Percentiles rank a stretch among this genome's conserved stretches.
These are phyloP conservation scores for Sebastes kiyomatsui DNA, from an alignment of 2,797 vertebrate species.

Conservation along the genomic window DNA sequence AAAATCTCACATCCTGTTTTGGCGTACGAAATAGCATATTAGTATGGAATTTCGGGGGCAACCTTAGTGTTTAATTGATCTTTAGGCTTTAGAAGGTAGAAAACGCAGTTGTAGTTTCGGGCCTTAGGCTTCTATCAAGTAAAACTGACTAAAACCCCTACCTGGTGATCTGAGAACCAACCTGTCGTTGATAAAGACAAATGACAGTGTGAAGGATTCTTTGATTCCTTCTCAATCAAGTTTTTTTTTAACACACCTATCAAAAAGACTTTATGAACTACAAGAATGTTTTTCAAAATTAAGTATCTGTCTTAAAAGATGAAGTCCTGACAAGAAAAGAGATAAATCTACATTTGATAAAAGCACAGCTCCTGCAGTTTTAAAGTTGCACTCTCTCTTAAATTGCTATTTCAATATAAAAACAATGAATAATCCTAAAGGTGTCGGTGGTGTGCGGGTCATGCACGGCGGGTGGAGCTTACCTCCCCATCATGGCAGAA, in stretches of 20 bases:
- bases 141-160: background rate
- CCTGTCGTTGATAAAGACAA: background rate
- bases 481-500: conserved; percentile 88
- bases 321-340: background rate
- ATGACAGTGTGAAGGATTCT: too few relatives aligned
- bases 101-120: background rate
- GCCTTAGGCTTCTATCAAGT: background rate
- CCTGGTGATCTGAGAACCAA: background rate
- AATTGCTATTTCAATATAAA: background rate
- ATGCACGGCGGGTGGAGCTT: conserved; percentile 89
- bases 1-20: too few relatives aligned
- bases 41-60: too few relatives aligned
- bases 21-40: too few relatives aligned
- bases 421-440: conserved; percentile 63
- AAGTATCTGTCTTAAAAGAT: background rate
- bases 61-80: too few relatives aligned
- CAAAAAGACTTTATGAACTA: background rate
- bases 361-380: background rate
- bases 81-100: background rate
- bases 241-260: background rate
- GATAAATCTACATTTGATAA: background rate
- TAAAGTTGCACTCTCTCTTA: background rate
- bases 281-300: background rate
- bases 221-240: background rate
- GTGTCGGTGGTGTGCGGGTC: conserved; percentile 91